Evolutionary conservation across 2,888 invertebrate genomes (phyloP), one percentile per base, ranked within the genome.

Genomic region (Lottia gigantea): DNA sequence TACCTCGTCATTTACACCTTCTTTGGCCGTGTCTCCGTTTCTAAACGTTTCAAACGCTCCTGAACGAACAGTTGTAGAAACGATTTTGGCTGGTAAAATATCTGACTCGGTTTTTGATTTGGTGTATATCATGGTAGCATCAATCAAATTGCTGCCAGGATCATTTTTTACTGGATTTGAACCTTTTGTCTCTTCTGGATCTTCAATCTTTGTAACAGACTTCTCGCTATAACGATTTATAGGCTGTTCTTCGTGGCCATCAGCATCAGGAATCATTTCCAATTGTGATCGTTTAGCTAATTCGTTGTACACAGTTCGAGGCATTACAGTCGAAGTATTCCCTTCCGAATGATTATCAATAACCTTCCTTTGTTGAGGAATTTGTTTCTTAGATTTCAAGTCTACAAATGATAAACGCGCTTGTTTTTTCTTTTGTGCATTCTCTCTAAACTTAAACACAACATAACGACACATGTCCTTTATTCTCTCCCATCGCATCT

Each of bases 391-490:
- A 11, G 40, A 12, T n/a, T 26, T 40, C 16, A 31, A 40, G 45
- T 19, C 63, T n/a, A 64, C 46, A 40, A 64, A 4, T 14, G 45
- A 62, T 31, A 68, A 62, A 61, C 70, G 64, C 14, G 66, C 46
- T 15, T 49, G 46, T 47, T 66, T 69, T 55, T 66, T 72, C 61
- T 61, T 62, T 26, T 70, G 46, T 15, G 49, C 71, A 23, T 70
- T 73, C 70, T 73, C 64, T 15, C 47, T 46, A 61, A 70, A 67
- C 49, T 67, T 70, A 3, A 47, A 61, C 15, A 70, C 73, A 1
- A 65, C 67, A 8, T 40, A 55, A 26, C 46, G 47, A 16, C 67
- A 45, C 25, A 73, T 67, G 16, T 11, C 25, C 25, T 63, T 64
- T 15, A 70, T 46, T 7, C 70, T 26, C 15, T 63, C 16, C 19